These are phyloP conservation scores for Oscheius sp. DNA, from an alignment of 2,888 invertebrate genomes.

Conservation along the genomic window DNA sequence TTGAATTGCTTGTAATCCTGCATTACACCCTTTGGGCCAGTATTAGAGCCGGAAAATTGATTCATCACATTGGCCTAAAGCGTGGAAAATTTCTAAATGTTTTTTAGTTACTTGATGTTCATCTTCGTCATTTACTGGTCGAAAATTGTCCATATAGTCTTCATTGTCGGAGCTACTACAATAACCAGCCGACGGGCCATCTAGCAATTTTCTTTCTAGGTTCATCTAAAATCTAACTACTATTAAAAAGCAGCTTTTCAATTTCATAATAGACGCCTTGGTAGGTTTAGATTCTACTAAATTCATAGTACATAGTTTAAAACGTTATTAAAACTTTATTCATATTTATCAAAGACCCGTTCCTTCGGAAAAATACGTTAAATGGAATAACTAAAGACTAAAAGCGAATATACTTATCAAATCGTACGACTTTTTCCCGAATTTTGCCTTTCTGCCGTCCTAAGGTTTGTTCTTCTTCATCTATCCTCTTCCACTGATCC, in stretches of 20 bases:
- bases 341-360: no score
- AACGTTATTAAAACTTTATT: no score
- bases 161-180: constrained; percentile 69
- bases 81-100: background rate
- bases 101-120: constrained; percentile 37
- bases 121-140: constrained; percentile 51
- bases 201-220: constrained; percentile 64
- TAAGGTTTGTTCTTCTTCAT: constrained; percentile 55
- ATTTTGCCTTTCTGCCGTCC: constrained; percentile 62
- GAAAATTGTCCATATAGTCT: constrained; percentile 40
- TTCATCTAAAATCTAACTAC: background rate
- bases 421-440: constrained; percentile 59
- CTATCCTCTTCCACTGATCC: constrained; percentile 63
- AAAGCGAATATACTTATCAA: constrained; percentile 33
- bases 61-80: constrained; percentile 48
- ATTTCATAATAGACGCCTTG: background rate
- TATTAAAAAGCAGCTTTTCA: background rate
- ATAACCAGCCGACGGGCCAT: constrained; percentile 66
- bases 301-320: no score
- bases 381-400: no score
- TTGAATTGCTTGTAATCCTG: constrained; percentile 43
- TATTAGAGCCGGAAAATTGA: constrained; percentile 37
- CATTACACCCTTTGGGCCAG: constrained; percentile 57
- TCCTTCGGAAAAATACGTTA: no score
- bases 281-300: background rate